Percentiles rank a stretch among this genome's conserved stretches.
These are phyloP conservation scores for Megaleporinus macrocephalus DNA, from an alignment of 2,113 vertebrate genomes.

Conservation along the genomic window DNA sequence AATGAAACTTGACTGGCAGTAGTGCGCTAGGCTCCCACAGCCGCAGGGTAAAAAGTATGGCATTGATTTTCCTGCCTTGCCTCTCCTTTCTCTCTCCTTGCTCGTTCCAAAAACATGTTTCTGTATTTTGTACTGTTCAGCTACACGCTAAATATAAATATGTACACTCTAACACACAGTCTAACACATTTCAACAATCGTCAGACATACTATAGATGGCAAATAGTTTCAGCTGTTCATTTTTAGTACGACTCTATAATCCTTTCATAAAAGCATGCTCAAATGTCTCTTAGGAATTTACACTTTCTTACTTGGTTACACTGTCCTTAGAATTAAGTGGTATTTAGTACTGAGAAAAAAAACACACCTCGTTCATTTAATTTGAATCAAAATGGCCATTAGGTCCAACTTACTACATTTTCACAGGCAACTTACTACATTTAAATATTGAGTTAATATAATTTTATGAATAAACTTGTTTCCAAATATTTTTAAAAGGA, in stretches of 20 bases:
- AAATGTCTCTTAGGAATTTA: conserved; percentile 37
- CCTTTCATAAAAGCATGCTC: conserved; percentile 53
- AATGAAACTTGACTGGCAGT: background rate
- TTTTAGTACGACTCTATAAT: background rate
- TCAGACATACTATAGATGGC: background rate
- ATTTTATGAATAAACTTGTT: too few relatives aligned
- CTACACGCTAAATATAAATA: background rate
- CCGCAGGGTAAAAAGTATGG: conserved; percentile 5
- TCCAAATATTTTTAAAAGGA: too few relatives aligned
- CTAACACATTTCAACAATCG: background rate
- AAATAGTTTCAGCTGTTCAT: background rate
- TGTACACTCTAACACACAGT: background rate
- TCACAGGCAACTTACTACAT: too few relatives aligned
- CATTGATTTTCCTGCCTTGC: conserved; percentile 2
- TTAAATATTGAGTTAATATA: too few relatives aligned
- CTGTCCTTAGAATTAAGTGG: background rate
- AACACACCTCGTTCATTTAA: too few relatives aligned
- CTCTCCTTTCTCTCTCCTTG: conserved; percentile 1
- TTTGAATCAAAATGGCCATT: too few relatives aligned
- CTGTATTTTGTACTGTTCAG: background rate
- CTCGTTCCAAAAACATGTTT: conserved; percentile 10
- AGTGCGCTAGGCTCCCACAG: background rate
- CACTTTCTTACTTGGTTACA: background rate
- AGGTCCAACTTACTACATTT: too few relatives aligned
- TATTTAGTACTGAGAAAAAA: too few relatives aligned